A percentile compares a stretch with the other conserved stretches of the same genome.
Conservation (phyloP, 2,797 vertebrate species). For the Pangasius mekongensis region DNA sequence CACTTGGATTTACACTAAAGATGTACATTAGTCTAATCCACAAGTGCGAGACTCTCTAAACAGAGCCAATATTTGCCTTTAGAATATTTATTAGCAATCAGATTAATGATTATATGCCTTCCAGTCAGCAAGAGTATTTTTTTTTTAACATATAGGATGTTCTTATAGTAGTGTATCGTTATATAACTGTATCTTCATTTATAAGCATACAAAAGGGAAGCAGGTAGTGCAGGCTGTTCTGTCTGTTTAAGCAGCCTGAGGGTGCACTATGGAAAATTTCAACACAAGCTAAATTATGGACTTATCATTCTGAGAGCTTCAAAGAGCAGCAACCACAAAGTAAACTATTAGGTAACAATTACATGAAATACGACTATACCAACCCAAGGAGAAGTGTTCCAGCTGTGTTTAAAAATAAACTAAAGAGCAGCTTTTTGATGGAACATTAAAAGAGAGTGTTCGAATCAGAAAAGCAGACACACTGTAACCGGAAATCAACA, state of each 20-base stretch:
- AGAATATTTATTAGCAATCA: slow-evolving; percentile 8
- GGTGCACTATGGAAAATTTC: neutral
- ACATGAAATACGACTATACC: slow-evolving; percentile 1
- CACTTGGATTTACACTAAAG: slow-evolving; percentile 5
- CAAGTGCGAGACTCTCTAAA: slow-evolving; percentile 28
- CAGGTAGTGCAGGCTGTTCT: neutral
- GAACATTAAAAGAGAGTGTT: neutral
- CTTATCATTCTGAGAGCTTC: slow-evolving; percentile 21
- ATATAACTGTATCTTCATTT: no score
- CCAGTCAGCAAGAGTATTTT: neutral
- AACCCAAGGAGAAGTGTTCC: neutral
- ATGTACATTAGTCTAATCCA: slow-evolving; percentile 26
- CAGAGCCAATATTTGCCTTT: slow-evolving; percentile 25
- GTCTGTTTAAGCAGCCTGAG: slow-evolving; percentile 11
- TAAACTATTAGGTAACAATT: slow-evolving; percentile 14
- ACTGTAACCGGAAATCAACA: neutral
- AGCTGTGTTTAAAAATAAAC: neutral
- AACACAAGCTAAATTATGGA: slow-evolving; percentile 23
- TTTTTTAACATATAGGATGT: neutral
- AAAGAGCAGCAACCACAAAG: slow-evolving; percentile 18
- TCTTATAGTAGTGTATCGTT: neutral
- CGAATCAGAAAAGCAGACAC: neutral
- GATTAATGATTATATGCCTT: neutral
- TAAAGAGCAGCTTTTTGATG: neutral
- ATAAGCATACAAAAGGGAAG: neutral